Conservation (phyloP, 2,113 vertebrate genomes). For the Cromileptes altivelis region DNA sequence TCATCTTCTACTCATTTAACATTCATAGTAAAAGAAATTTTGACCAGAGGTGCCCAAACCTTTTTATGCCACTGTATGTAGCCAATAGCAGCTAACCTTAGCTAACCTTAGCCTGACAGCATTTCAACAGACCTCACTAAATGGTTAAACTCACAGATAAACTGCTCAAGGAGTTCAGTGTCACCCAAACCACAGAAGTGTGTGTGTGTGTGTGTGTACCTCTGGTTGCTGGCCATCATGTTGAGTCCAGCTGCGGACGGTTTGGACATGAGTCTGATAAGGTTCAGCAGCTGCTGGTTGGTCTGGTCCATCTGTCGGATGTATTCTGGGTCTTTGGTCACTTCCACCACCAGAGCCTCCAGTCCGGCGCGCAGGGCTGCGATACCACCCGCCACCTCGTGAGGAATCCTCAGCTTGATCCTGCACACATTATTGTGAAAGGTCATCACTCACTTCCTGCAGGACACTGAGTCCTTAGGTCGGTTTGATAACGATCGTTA, state of each 20-base stretch:
- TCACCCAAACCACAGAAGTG: no score
- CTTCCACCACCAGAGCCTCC: slow-evolving; percentile 94
- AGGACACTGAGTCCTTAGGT: no score
- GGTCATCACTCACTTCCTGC: neutral
- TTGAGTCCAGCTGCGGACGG: slow-evolving; percentile 89
- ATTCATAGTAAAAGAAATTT: no score
- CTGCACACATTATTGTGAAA: slow-evolving; percentile 58
- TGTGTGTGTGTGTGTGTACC: slow-evolving; percentile 75
- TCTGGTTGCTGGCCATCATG: slow-evolving; percentile 80
- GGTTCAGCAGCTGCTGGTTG: slow-evolving; percentile 87
- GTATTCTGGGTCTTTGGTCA: slow-evolving; percentile 90
- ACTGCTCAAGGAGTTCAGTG: no score
- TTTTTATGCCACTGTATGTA: no score
- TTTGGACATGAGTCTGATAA: slow-evolving; percentile 89
- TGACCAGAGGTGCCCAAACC: no score
- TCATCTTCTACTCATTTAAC: no score
- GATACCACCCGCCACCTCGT: slow-evolving; percentile 86
- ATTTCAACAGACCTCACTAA: no score
- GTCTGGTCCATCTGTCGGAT: slow-evolving; percentile 88
- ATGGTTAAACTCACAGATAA: no score
- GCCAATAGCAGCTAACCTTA: no score
- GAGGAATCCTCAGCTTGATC: slow-evolving; percentile 91
- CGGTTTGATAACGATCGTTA: no score
- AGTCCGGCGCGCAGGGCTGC: slow-evolving; percentile 88
- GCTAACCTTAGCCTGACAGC: no score